Evolutionary conservation across 2,888 invertebrate species (phyloP).

Genomic region (Drosophila kuntzei): DNA sequence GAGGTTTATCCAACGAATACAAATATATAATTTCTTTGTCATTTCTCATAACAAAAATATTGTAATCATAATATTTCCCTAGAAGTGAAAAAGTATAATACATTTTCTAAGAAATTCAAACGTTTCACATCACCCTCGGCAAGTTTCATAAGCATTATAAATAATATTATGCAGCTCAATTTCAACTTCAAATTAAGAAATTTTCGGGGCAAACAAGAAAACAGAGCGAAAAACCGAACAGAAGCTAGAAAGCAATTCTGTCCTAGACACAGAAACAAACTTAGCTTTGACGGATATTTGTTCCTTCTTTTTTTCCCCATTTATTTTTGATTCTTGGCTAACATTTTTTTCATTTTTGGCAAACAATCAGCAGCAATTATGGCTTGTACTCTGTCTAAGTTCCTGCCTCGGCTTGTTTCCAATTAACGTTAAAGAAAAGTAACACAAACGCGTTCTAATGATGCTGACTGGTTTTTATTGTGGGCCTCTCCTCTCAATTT

Average conservation of each 20-base stretch:
- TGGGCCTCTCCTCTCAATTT: background rate
- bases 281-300: slow-evolving; percentile 13
- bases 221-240: background rate
- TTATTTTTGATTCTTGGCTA: slow-evolving; percentile 29
- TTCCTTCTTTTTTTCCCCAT: slow-evolving; percentile 6
- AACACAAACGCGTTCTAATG: slow-evolving; percentile 70
- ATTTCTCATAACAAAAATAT: background rate
- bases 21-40: background rate
- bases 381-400: slow-evolving; percentile 32
- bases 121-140: slow-evolving; percentile 20
- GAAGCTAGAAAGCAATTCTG: slow-evolving; percentile 12
- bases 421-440: slow-evolving; percentile 65
- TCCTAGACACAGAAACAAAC: slow-evolving; percentile 16
- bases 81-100: background rate
- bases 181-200: slow-evolving; percentile 50
- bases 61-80: background rate
- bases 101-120: slow-evolving; percentile 13
- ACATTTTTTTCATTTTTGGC: slow-evolving; percentile 46
- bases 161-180: slow-evolving; percentile 42
- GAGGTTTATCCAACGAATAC: background rate
- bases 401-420: slow-evolving; percentile 42
- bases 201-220: slow-evolving; percentile 23
- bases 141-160: slow-evolving; percentile 39
- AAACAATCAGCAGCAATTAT: slow-evolving; percentile 69
- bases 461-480: slow-evolving; percentile 29